phyloP scores from a whole-genome alignment of 2,888 invertebrate genomes.

The Eristalis tenax region DNA sequence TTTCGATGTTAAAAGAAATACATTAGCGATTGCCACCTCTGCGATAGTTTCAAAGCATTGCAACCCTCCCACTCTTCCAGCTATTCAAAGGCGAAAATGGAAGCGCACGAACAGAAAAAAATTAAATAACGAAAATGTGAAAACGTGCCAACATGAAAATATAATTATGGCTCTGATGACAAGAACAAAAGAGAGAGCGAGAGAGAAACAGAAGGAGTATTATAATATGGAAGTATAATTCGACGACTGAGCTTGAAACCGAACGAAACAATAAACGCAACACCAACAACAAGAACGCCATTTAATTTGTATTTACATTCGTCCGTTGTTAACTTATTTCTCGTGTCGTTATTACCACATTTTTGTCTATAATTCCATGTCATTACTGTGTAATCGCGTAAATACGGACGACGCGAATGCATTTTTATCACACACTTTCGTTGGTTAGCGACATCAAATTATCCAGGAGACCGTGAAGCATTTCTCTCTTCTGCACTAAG shows the following conservation, averaged over 20 bases:
- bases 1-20: constrained; percentile 47
- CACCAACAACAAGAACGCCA: constrained; percentile 42
- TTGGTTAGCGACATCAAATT: constrained; percentile 39
- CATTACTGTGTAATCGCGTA: constrained; percentile 60
- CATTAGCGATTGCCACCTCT: constrained; percentile 42
- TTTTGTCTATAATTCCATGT: constrained; percentile 64
- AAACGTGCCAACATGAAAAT: constrained; percentile 74
- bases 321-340: constrained; percentile 63
- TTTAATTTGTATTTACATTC: constrained; percentile 70
- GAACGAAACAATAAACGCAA: constrained; percentile 15
- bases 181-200: constrained; percentile 11
- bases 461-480: neutral
- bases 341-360: constrained; percentile 61
- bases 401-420: constrained; percentile 55
- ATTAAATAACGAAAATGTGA: constrained; percentile 68
- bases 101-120: constrained; percentile 21
- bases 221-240: constrained; percentile 9
- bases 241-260: constrained; percentile 49
- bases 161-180: constrained; percentile 70
- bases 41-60: constrained; percentile 46
- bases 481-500: neutral
- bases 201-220: constrained; percentile 10
- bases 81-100: neutral
- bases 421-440: constrained; percentile 63
- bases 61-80: constrained; percentile 13